Evolutionary conservation across 2,888 invertebrate genomes (phyloP).

Genomic region (Dynastes grantii): DNA sequence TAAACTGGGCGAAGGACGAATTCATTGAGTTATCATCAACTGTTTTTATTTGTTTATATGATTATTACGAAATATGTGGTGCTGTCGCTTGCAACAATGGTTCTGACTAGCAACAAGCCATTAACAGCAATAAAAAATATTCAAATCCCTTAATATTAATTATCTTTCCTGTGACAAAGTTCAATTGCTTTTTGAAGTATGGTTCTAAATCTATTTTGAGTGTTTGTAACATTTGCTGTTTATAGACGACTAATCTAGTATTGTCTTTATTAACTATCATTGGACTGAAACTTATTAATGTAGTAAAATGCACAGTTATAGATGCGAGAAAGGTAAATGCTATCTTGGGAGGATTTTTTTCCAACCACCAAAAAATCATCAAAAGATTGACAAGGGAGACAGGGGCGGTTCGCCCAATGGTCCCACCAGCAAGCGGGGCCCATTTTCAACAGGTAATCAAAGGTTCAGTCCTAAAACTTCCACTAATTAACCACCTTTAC

Average conservation of each 20-base stretch:
- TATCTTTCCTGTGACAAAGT: slow-evolving; percentile 10
- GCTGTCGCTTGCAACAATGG: not conserved
- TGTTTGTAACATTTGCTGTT: not conserved
- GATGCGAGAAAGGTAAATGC: too few species aligned
- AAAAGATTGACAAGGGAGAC: too few species aligned
- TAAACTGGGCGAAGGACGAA: slow-evolving; percentile 39
- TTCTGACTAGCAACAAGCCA: not conserved
- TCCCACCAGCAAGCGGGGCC: too few species aligned
- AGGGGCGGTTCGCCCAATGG: too few species aligned
- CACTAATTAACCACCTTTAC: too few species aligned
- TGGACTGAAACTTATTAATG: too few species aligned
- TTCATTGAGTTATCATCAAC: slow-evolving; percentile 29
- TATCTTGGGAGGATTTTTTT: too few species aligned
- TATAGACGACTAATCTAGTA: not conserved
- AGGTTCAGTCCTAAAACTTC: too few species aligned
- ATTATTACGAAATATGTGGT: slow-evolving; percentile 33
- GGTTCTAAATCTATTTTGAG: not conserved
- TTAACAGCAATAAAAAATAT: slow-evolving; percentile 23
- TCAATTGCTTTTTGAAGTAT: slow-evolving; percentile 5
- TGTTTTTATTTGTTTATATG: slow-evolving; percentile 36
- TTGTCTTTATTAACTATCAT: too few species aligned
- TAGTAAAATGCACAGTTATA: too few species aligned
- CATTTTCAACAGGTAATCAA: too few species aligned
- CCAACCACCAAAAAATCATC: too few species aligned
- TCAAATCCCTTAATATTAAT: slow-evolving; percentile 8